A percentile compares a stretch with the other conserved stretches of the same genome.
Evolutionary conservation across 2,888 invertebrate species (phyloP).

Genomic region (Acanthosepion lycidas): DNA sequence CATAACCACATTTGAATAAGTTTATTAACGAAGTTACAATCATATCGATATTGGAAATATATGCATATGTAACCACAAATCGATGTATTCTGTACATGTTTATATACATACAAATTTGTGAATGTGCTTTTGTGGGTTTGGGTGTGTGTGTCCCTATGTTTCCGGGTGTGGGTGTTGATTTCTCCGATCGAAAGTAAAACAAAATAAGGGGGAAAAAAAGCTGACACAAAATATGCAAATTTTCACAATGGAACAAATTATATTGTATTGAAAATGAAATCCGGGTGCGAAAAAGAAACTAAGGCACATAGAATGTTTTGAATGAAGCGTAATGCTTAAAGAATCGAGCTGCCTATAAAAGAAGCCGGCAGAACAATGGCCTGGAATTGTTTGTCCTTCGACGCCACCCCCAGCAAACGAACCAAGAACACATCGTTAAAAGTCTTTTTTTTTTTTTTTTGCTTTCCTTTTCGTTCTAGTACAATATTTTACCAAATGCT

Average conservation of each 20-base stretch:
- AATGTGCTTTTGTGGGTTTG: neutral
- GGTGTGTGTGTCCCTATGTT: neutral
- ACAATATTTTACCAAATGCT: neutral
- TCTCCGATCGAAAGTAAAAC: neutral
- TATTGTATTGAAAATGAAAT: conserved; percentile 10
- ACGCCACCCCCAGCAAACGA: neutral
- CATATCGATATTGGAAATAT: too few relatives aligned
- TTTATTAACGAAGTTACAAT: too few relatives aligned
- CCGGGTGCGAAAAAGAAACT: conserved; percentile 6
- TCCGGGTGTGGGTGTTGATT: neutral
- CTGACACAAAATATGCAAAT: neutral
- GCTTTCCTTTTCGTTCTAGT: neutral
- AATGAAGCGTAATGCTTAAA: conserved; percentile 4
- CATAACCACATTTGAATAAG: too few relatives aligned
- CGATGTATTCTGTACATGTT: neutral
- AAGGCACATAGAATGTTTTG: neutral
- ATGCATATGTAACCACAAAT: too few relatives aligned
- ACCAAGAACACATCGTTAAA: neutral
- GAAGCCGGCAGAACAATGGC: conserved; percentile 11
- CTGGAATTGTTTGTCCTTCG: neutral
- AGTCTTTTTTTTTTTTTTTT: neutral
- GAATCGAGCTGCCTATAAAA: neutral
- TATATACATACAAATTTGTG: neutral
- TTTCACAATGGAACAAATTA: conserved; percentile 18
- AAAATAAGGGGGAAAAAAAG: neutral